phyloP scores from a whole-genome alignment of 1,140 invertebrate species.

The Aphelenchoides avenae region DNA sequence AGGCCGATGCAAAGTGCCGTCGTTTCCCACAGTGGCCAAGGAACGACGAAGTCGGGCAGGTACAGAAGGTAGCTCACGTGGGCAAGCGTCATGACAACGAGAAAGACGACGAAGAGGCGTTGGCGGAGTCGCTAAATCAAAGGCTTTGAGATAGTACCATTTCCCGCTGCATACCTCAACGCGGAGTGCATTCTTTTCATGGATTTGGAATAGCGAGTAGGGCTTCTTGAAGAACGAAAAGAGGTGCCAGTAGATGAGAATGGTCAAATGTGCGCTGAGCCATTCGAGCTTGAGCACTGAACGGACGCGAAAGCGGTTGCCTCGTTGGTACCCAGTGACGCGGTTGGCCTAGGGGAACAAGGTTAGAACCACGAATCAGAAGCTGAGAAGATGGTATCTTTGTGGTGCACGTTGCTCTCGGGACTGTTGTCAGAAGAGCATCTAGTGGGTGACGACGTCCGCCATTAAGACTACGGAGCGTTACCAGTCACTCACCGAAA shows the following conservation, averaged over 20 bases:
- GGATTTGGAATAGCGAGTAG: background rate
- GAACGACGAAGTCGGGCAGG: constrained; percentile 32
- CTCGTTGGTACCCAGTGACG: constrained; percentile 27
- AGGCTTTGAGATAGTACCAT: background rate
- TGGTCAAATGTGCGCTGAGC: constrained; percentile 34
- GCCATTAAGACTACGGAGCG: background rate
- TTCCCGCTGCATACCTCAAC: background rate
- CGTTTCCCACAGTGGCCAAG: constrained; percentile 34
- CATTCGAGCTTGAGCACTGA: constrained; percentile 36
- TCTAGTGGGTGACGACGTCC: background rate
- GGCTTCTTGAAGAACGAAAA: constrained; percentile 40
- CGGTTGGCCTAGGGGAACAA: constrained; percentile 28
- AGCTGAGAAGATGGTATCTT: background rate
- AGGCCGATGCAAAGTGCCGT: constrained; percentile 34
- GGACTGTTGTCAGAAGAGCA: background rate
- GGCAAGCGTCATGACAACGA: constrained; percentile 29
- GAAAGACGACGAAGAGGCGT: constrained; percentile 28
- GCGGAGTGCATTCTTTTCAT: constrained; percentile 10
- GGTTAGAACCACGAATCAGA: background rate
- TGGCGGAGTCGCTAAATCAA: constrained; percentile 22
- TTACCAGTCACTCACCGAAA: constrained; percentile 9
- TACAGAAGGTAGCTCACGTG: constrained; percentile 44
- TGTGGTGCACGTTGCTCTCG: background rate
- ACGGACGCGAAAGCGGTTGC: constrained; percentile 26
- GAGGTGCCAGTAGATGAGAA: constrained; percentile 38